phyloP scores from a whole-genome alignment of 2,797 vertebrate species.

The Lacerta bilineata region DNA sequence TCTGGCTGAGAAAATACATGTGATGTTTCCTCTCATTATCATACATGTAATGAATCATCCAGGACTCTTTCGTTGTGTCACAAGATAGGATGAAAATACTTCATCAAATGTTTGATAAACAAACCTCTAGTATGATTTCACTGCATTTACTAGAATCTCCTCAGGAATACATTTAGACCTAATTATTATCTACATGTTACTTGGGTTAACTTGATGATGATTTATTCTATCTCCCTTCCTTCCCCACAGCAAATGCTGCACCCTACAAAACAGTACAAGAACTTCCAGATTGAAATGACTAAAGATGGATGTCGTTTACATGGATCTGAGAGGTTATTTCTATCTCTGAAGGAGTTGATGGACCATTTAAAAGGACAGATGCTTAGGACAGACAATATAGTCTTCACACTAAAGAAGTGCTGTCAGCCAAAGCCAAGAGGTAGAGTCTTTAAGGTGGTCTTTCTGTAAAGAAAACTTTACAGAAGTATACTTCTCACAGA shows the following conservation, averaged over 20 bases:
- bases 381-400: slow-evolving; percentile 93
- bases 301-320: slow-evolving; percentile 85
- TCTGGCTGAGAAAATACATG: background rate
- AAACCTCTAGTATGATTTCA: fast-evolving
- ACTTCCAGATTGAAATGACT: slow-evolving; percentile 94
- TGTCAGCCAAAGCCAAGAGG: slow-evolving; percentile 97
- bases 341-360: slow-evolving; percentile 88
- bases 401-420: slow-evolving; percentile 91
- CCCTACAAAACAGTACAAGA: slow-evolving; percentile 89
- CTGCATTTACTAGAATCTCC: slow-evolving; percentile 15
- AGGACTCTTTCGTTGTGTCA: background rate
- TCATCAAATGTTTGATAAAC: background rate
- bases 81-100: background rate
- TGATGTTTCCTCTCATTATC: background rate
- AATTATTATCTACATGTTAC: background rate
- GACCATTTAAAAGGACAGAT: slow-evolving; percentile 92
- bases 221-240: slow-evolving; percentile 9
- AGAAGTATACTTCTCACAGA: background rate
- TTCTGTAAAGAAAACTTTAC: background rate
- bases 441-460: slow-evolving; percentile 61
- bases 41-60: background rate
- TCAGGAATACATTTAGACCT: background rate
- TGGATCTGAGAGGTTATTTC: slow-evolving; percentile 86
- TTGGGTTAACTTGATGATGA: background rate
- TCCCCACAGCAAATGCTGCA: slow-evolving; percentile 61